Conservation (phyloP, 2,888 invertebrate species). For the Notodonta ziczac region DNA sequence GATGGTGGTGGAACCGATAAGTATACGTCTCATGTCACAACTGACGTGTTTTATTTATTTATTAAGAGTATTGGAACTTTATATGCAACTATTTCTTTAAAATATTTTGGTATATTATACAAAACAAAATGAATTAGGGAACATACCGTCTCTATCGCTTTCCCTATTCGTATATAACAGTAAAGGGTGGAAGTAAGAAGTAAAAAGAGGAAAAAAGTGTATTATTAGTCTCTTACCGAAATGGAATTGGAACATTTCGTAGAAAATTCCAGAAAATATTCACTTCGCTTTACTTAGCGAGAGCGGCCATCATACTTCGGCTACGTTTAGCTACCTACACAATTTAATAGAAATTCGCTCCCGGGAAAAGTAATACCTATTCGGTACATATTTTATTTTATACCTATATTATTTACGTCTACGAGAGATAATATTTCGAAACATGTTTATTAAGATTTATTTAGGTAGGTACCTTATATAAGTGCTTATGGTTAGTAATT, state of each 20-base stretch:
- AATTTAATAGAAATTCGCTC: constrained; percentile 70
- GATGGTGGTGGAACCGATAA: no score
- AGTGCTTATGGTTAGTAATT: background rate
- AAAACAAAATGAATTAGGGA: no score
- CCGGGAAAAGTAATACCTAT: constrained; percentile 62
- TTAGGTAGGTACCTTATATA: background rate
- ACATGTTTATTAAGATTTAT: background rate
- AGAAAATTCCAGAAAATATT: constrained; percentile 81
- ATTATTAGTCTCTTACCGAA: constrained; percentile 85
- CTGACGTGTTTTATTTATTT: no score
- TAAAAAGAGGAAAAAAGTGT: constrained; percentile 83
- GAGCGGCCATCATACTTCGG: constrained; percentile 79
- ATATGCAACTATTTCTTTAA: no score
- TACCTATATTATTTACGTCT: constrained; percentile 36
- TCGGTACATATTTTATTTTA: constrained; percentile 51
- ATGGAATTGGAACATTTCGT: constrained; percentile 84
- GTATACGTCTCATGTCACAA: no score
- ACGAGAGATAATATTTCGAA: constrained; percentile 22
- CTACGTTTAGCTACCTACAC: constrained; percentile 65
- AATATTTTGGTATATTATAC: no score
- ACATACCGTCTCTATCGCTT: constrained; percentile 62
- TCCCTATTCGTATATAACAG: constrained; percentile 74
- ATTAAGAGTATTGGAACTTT: no score
- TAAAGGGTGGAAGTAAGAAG: constrained; percentile 84
- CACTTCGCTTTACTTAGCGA: constrained; percentile 80